Evolutionary conservation across 1,140 invertebrate genomes (phyloP), one percentile per base, ranked within the genome.

Genomic region (Adelges cooleyi): DNA sequence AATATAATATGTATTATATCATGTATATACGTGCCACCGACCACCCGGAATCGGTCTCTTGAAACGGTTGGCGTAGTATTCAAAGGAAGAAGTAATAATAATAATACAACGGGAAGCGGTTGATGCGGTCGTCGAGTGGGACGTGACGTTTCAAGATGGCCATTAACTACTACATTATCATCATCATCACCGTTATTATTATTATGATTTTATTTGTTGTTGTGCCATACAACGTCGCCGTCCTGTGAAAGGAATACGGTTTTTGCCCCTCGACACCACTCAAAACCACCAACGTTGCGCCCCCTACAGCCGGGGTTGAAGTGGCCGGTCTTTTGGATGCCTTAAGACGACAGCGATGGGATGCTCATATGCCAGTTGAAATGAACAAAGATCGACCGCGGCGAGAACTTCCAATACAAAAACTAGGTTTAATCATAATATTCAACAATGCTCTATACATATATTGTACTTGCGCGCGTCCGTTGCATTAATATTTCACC

Each of bases 111-210:
- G 42, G 42, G 23, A 29, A 27, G 42, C 53, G 18, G 25, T n/a
- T 29, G 42, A n/a, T n/a, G 40, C 29, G 9, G 54, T n/a, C 42
- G 25, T 20, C 17, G 13, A 18, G 18, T 22, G 11, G 17, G 25
- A n/a, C 20, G 29, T 46, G 40, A 48, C 25, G 40, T 62, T 48
- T 62, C 42, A 29, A 62, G 40, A 62, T 29, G 56, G 18, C 42
- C 56, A 62, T 62, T 62, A 62, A 62, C 56, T 9, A 33, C 56
- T 62, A 18, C 42, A 6, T 46, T 62, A 22, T 48, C 46, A 29
- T 33, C 20, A 42, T 48, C 25, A n/a, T 48, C n/a, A n/a, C n/a
- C n/a, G n/a, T n/a, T n/a, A n/a, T n/a, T n/a, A n/a, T n/a, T n/a
- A n/a, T n/a, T n/a, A n/a, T n/a, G n/a, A n/a, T n/a, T n/a, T n/a